Conservation (phyloP, 2,888 invertebrate species). For the Schizaphis graminum region DNA sequence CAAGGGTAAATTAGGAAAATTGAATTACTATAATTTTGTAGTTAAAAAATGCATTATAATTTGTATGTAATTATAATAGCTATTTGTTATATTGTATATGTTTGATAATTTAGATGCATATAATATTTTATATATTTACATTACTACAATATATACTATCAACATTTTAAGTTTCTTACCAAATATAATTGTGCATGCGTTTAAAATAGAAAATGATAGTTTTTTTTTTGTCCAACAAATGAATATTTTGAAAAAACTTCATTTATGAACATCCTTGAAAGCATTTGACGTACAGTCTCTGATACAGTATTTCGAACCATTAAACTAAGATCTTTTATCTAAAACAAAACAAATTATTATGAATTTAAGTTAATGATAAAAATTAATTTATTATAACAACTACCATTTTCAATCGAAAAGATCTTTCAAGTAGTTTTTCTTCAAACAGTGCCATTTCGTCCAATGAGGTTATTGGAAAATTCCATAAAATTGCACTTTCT, state of each 20-base stretch:
- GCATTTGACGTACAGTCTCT: neutral
- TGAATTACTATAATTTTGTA: too few relatives aligned
- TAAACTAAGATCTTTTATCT: slow-evolving; percentile 6
- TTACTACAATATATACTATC: too few relatives aligned
- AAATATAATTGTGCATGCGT: neutral
- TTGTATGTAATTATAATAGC: neutral
- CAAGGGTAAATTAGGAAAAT: too few relatives aligned
- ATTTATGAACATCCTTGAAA: neutral
- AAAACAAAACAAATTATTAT: neutral
- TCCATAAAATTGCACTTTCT: neutral
- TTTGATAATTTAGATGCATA: too few relatives aligned
- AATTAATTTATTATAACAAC: neutral
- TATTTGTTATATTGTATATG: too few relatives aligned
- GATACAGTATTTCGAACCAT: neutral
- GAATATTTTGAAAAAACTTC: neutral
- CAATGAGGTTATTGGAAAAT: neutral
- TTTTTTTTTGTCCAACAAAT: neutral
- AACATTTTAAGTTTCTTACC: neutral
- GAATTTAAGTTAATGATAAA: neutral
- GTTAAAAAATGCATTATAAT: too few relatives aligned
- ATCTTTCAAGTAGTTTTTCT: neutral
- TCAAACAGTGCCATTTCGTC: neutral
- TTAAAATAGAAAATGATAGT: neutral
- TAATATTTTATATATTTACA: too few relatives aligned
- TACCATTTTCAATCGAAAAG: neutral